Evolutionary conservation across 1,140 invertebrate species (phyloP).

Genomic region (Harlomillsia oculata): DNA sequence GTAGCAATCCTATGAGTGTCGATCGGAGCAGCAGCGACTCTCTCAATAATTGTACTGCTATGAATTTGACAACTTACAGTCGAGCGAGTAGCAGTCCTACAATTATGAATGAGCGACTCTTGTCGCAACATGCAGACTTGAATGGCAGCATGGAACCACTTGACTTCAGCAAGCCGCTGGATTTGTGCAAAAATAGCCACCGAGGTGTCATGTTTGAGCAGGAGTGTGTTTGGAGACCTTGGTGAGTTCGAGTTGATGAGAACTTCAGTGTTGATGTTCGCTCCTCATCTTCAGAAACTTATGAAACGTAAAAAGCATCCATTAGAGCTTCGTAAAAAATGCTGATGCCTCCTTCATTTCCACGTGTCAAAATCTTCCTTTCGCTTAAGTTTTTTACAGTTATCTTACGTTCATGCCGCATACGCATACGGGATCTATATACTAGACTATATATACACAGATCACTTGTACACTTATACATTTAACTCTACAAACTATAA

Average conservation of each 20-base stretch:
- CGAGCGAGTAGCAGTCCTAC: background rate
- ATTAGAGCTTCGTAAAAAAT: too few species aligned
- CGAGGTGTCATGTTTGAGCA: background rate
- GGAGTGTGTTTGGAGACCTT: conserved; percentile 24
- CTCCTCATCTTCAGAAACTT: too few species aligned
- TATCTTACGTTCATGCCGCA: too few species aligned
- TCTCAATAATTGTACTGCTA: conserved; percentile 2
- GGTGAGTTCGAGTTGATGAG: conserved; percentile 6
- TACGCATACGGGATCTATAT: too few species aligned
- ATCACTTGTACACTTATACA: too few species aligned
- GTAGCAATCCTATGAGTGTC: background rate
- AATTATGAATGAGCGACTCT: conserved; percentile 5
- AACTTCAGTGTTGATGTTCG: too few species aligned
- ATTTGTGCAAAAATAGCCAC: conserved; percentile 24
- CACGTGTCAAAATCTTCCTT: too few species aligned
- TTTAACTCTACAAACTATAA: too few species aligned
- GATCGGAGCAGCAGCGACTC: background rate
- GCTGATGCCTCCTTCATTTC: too few species aligned
- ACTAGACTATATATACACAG: too few species aligned
- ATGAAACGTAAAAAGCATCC: too few species aligned
- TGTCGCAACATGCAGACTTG: background rate
- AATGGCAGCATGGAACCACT: conserved; percentile 16
- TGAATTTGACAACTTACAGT: conserved; percentile 8
- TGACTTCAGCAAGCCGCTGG: conserved; percentile 18
- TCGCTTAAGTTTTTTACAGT: too few species aligned